Conservation (phyloP, 2,888 invertebrate species). For the Dolomedes plantarius region DNA sequence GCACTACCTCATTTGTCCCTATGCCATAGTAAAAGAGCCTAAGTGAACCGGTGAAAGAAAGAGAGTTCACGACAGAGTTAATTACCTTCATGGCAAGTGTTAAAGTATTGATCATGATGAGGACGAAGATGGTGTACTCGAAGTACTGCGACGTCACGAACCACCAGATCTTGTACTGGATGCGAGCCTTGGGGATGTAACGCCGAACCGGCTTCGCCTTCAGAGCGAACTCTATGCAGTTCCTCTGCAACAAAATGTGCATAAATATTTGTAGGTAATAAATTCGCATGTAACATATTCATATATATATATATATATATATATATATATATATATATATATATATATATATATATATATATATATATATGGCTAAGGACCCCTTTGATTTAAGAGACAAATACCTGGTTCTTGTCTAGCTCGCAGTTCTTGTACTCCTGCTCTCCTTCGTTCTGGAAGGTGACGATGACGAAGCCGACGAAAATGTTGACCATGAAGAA, state of each 20-base stretch:
- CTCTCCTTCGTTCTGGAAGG: conserved; percentile 99
- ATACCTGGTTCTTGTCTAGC: conserved; percentile 98
- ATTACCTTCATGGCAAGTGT: conserved; percentile 93
- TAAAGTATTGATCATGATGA: conserved; percentile 98
- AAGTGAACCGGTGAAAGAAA: too few species aligned
- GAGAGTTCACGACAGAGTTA: too few species aligned
- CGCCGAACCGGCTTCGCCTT: conserved; percentile 83
- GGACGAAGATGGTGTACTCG: conserved; percentile 97
- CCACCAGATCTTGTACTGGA: conserved; percentile 91
- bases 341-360: too few species aligned
- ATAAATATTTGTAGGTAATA: too few species aligned
- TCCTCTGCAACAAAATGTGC: conserved; percentile 82
- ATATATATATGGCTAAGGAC: too few species aligned
- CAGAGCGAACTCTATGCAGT: conserved; percentile 95
- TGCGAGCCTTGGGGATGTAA: conserved; percentile 95
- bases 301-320: too few species aligned
- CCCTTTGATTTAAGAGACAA: too few species aligned
- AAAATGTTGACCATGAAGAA: conserved; percentile 99
- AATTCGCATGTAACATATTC: too few species aligned
- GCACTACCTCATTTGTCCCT: too few species aligned
- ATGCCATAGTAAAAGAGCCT: too few species aligned
- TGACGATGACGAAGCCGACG: conserved; percentile 99
- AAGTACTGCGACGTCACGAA: conserved; percentile 99
- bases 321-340: too few species aligned
- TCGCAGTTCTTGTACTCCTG: conserved; percentile 99